Base-by-base conservation (phyloP, 2,888 invertebrate species). In the Petrophora chlorosata region DNA sequence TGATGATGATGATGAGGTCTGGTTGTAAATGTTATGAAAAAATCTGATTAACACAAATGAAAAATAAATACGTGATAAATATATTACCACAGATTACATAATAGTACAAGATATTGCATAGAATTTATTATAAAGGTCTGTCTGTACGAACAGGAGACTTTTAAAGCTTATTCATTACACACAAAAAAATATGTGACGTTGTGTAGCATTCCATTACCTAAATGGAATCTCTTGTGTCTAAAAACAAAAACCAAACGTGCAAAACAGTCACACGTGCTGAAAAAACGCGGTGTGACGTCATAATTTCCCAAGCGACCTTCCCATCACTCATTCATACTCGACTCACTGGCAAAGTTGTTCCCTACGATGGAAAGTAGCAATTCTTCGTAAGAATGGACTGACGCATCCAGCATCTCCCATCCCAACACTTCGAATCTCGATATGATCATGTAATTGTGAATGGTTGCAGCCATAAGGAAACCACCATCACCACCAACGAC, bases 401-500 rank as follows among this genome's bases (percentile, higher is more conserved):
- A 23, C n/a, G n/a, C n/a, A n/a, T n/a, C n/a, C 36, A 73, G 79
- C 23, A 91, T 60, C 65, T 87, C 87, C 65, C 82, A 73, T 22
- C 85, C 87, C 23, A 74, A 70, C 3, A 78, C 73, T 0, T 66
- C 61, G 10, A 82, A 53, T 2, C 79, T 79, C 23, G 77, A 76
- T 0, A 67, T 64, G 3, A 87, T 79, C 84, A 91, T 85, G 63
- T 79, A 85, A 60, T 93, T 91, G 36, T 95, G 94, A 56, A 97
- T 80, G 0, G 94, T 93, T 53, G 93, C 92, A 85, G 95, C 94
- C 78, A 95, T 92, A 12, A 97, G 88, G 62, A 93, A 94, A 61
- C 97, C 98, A 3, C 95, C 95, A 53, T 93, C 92, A 7, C 87
- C 85, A 0, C 96, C 96, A 4, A 93, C 94, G 0, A 92, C 87